These are phyloP conservation scores for Archips xylosteana DNA, from an alignment of 2,888 invertebrate genomes.

Conservation along the genomic window DNA sequence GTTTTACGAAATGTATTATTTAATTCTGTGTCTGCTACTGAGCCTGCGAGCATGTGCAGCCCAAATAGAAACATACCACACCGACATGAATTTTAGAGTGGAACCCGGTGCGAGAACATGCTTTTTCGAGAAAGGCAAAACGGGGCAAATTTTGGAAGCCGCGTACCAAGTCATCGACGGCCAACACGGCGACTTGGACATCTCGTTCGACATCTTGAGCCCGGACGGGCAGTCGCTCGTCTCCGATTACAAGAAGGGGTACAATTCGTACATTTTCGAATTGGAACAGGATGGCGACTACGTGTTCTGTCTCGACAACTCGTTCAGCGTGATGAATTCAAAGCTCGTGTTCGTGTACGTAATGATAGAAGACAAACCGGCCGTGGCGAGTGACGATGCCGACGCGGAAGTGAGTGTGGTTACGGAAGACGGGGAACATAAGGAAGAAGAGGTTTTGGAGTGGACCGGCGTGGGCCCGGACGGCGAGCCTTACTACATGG, in stretches of 20 bases:
- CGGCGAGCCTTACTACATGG: constrained; percentile 64
- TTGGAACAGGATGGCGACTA: constrained; percentile 89
- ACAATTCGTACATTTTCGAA: constrained; percentile 88
- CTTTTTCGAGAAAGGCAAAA: constrained; percentile 68
- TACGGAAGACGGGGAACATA: constrained; percentile 58
- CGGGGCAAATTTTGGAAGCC: constrained; percentile 72
- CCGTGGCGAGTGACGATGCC: constrained; percentile 61
- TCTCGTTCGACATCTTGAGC: constrained; percentile 90
- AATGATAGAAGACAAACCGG: constrained; percentile 86
- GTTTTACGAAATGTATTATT: constrained; percentile 45
- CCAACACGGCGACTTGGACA: constrained; percentile 93
- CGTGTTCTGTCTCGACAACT: constrained; percentile 94
- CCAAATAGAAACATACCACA: constrained; percentile 61
- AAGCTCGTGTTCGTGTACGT: constrained; percentile 94
- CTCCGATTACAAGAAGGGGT: constrained; percentile 88
- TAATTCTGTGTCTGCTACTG: constrained; percentile 43
- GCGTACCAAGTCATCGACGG: constrained; percentile 90
- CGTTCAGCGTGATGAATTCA: constrained; percentile 91
- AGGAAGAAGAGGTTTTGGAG: constrained; percentile 68
- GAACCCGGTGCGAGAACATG: constrained; percentile 72
- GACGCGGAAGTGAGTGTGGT: constrained; percentile 53
- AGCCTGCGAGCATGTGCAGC: constrained; percentile 48
- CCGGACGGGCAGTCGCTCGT: constrained; percentile 87
- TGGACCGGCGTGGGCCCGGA: constrained; percentile 65
- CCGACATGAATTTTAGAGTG: constrained; percentile 70